phyloP scores from a whole-genome alignment of 1,140 invertebrate species.

The Euura saliciscinereae region DNA sequence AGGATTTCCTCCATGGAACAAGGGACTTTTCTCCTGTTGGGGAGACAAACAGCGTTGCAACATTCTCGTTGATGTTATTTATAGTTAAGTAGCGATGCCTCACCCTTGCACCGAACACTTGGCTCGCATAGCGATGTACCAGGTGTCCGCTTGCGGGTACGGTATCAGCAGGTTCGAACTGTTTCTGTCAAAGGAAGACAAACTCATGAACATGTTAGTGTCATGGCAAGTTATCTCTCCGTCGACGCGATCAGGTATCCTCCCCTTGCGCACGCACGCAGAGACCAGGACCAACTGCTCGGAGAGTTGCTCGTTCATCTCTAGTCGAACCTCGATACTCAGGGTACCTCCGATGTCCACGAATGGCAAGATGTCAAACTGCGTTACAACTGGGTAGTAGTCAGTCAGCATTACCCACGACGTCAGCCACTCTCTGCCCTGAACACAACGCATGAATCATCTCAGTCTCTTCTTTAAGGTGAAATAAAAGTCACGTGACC shows the following conservation, averaged over 20 bases:
- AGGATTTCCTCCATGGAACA: constrained; percentile 59
- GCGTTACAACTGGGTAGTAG: constrained; percentile 51
- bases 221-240: constrained; percentile 47
- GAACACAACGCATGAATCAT: constrained; percentile 22
- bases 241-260: constrained; percentile 45
- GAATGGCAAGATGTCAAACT: constrained; percentile 61
- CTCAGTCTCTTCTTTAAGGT: too few species aligned
- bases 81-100: not conserved
- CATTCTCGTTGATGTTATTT: too few species aligned
- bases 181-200: constrained; percentile 43
- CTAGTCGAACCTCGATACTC: constrained; percentile 54
- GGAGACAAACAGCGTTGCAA: too few species aligned
- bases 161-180: constrained; percentile 56
- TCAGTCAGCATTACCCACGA: constrained; percentile 59
- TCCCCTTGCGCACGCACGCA: constrained; percentile 52
- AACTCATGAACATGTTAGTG: constrained; percentile 44
- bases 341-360: constrained; percentile 65
- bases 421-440: constrained; percentile 61
- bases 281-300: constrained; percentile 47
- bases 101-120: constrained; percentile 53
- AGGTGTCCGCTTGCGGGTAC: constrained; percentile 62
- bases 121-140: constrained; percentile 58
- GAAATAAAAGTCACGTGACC: too few species aligned
- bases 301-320: constrained; percentile 49
- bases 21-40: constrained; percentile 39